Conservation (phyloP, 2,113 vertebrate genomes). For the Empidonax traillii region DNA sequence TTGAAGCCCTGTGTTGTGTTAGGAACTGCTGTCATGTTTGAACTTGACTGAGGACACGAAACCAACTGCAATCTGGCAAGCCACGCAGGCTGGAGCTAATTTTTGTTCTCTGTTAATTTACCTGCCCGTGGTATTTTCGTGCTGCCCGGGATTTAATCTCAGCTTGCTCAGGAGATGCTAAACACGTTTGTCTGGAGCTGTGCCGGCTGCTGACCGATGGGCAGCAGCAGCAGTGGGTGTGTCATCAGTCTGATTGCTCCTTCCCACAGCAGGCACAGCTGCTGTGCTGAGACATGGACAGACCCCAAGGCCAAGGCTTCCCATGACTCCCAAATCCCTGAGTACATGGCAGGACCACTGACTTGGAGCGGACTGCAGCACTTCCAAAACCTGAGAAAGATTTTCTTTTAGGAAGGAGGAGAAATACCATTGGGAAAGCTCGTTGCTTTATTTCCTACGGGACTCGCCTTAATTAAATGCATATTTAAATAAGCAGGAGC, state of each 20-base stretch:
- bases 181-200: neutral
- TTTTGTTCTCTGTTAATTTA: neutral
- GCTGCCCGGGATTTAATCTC: neutral
- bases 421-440: neutral
- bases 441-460: neutral
- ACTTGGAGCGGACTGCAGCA: neutral
- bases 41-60: neutral
- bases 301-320: neutral
- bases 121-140: neutral
- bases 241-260: neutral
- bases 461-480: slow-evolving; percentile 5
- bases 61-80: neutral
- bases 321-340: neutral
- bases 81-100: neutral
- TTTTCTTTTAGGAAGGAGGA: neutral
- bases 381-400: slow-evolving; percentile 2
- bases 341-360: neutral
- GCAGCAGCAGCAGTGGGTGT: neutral
- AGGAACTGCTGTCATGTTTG: neutral
- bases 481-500: slow-evolving; percentile 43
- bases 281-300: neutral
- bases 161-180: neutral
- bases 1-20: neutral
- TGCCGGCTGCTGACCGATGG: neutral
- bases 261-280: neutral